A percentile compares a stretch with the other conserved stretches of the same genome.
phyloP scores from a whole-genome alignment of 2,113 vertebrate species.

The Rhea pennata region DNA sequence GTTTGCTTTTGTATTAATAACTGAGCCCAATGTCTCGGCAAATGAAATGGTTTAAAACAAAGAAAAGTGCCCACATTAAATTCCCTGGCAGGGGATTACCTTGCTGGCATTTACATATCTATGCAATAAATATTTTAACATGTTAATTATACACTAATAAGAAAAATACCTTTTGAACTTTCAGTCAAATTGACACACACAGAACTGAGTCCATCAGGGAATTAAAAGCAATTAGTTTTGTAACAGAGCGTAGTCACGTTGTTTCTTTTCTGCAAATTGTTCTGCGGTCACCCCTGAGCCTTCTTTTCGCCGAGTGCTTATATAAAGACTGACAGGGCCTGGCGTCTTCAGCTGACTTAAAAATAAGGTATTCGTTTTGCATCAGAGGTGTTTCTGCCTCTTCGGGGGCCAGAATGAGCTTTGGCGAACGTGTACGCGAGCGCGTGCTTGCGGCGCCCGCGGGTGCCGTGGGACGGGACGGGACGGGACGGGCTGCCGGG shows the following conservation, averaged over 20 bases:
- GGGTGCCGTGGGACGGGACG: too few species aligned
- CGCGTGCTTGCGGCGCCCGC: too few species aligned
- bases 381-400: not conserved
- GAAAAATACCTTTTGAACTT: slow-evolving; percentile 81
- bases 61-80: slow-evolving; percentile 60
- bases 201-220: slow-evolving; percentile 68
- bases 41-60: slow-evolving; percentile 71
- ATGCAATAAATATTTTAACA: slow-evolving; percentile 80
- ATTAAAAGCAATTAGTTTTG: slow-evolving; percentile 77
- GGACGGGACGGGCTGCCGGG: not conserved
- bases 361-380: not conserved
- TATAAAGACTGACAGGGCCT: not conserved
- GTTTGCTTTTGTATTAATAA: slow-evolving; percentile 65
- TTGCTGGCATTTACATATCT: slow-evolving; percentile 76
- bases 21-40: slow-evolving; percentile 47
- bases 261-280: slow-evolving; percentile 64
- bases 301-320: not conserved
- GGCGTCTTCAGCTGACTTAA: not conserved
- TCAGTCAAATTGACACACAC: slow-evolving; percentile 69
- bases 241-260: slow-evolving; percentile 62
- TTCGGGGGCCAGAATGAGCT: too few species aligned
- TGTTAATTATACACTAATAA: slow-evolving; percentile 81
- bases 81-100: slow-evolving; percentile 67
- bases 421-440: not conserved
- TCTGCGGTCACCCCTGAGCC: slow-evolving; percentile 55